These are phyloP conservation scores for Odocoileus hemionus DNA, from an alignment of 2,113 vertebrate genomes.

Conservation along the genomic window DNA sequence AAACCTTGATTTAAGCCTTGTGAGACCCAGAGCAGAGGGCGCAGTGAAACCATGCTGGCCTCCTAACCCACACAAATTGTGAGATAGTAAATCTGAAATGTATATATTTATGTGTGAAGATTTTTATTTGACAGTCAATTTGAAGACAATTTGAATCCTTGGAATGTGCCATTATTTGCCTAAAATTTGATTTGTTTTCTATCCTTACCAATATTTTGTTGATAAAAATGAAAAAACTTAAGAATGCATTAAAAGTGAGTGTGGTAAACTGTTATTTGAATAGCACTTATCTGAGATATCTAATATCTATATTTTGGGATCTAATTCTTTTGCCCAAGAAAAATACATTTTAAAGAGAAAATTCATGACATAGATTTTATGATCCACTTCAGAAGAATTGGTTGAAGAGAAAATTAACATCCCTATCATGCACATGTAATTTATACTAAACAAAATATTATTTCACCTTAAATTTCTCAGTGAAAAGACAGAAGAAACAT, in stretches of 20 bases:
- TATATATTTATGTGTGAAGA: neutral
- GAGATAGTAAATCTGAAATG: neutral
- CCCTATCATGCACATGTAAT: neutral
- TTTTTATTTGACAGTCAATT: neutral
- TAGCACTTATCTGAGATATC: neutral
- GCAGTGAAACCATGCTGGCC: neutral
- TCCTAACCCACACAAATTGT: neutral
- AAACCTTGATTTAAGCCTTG: neutral
- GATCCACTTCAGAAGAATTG: neutral
- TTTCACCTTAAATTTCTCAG: constrained; percentile 38
- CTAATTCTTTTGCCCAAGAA: neutral
- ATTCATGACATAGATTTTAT: neutral
- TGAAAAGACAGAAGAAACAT: neutral
- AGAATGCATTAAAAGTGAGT: neutral
- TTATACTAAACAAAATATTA: neutral
- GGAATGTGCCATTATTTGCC: neutral
- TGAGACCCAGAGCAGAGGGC: neutral
- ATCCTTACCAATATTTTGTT: neutral
- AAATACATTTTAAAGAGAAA: constrained; percentile 17
- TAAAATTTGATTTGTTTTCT: neutral
- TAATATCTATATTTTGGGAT: neutral
- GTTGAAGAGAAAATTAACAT: neutral
- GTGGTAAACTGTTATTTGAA: neutral
- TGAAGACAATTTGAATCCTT: neutral
- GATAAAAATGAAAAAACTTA: neutral